Base-by-base conservation (phyloP, 2,888 invertebrate genomes). In the Drosophila recens region DNA sequence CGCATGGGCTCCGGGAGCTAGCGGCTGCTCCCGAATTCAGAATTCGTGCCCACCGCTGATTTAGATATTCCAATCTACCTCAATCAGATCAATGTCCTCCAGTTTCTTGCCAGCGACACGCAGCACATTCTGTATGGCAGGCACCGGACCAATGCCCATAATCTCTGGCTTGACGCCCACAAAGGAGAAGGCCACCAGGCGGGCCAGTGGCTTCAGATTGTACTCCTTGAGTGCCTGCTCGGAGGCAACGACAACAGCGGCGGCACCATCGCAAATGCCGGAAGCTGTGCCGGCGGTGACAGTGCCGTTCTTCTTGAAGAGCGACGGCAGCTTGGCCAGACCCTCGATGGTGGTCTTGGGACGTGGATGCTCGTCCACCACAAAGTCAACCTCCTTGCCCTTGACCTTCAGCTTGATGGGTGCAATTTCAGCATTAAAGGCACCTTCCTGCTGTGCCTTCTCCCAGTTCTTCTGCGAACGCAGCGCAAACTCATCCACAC, bases 231-330 rank as follows among this genome's bases (percentile, higher is more conserved):
- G 94, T 0, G 98, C 98, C 68, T 96, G 96, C 92, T 99, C 99
- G 82, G 96, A 96, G 38, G 99, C 98, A 54, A 99, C 91, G 15
- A 99, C 94, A 1, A 99, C 93, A 23, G 98, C 96, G 4, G 96
- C 98, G 1, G 99, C 99, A n/a, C 99, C 99, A 93, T 99, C 99
- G 90, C 97, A 97, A 87, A 99, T 96, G 75, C 99, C 99, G 3
- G 98, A 98, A 52, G 99, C 98, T 76, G 96, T 96, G 15, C 98
- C 99, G 67, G 99, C 99, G 6, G 98, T 98, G 13, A 99, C 98
- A 2, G 97, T 94, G 0, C 99, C 99, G 80, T 97, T 96, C 93
- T 98, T 98, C 93, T 98, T 98, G 93, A 99, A 99, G 17, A 99
- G 95, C 0, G 98, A 94, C 0, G 96, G 95, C 62, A 99, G 93